Percentiles rank a stretch among this genome's conserved stretches.
phyloP scores from a whole-genome alignment of 2,113 vertebrate genomes.

The Ibidorhyncha struthersii region DNA sequence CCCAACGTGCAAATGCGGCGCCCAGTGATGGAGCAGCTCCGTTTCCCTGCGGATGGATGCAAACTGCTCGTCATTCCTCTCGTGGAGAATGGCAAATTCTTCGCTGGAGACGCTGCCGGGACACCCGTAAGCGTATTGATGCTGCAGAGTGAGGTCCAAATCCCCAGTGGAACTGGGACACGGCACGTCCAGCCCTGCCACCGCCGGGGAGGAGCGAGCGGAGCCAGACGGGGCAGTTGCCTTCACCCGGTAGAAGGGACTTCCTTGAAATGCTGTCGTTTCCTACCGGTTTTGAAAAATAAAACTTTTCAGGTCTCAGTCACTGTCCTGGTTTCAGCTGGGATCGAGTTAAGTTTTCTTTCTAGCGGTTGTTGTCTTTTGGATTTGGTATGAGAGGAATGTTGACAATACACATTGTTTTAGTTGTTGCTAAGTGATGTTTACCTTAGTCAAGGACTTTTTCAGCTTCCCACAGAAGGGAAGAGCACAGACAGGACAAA shows the following conservation, averaged over 20 bases:
- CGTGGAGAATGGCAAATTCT: neutral
- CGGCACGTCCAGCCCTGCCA: neutral
- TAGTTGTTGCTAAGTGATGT: too few relatives aligned
- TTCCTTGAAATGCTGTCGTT: neutral
- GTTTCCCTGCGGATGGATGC: neutral
- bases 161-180: neutral
- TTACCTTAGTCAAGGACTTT: too few relatives aligned
- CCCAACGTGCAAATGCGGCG: neutral
- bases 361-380: too few relatives aligned
- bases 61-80: neutral
- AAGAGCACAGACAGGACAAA: too few relatives aligned
- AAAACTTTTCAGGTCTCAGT: neutral
- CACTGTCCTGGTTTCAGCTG: neutral
- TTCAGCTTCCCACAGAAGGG: too few relatives aligned
- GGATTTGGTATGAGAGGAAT: too few relatives aligned
- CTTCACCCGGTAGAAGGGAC: neutral
- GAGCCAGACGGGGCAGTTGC: rapidly evolving
- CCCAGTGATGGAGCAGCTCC: neutral
- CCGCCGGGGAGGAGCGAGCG: rapidly evolving
- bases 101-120: neutral
- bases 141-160: neutral
- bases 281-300: neutral
- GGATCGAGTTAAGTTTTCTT: too few relatives aligned
- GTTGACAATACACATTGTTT: too few relatives aligned
- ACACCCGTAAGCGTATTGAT: rapidly evolving